Evolutionary conservation across 2,888 invertebrate species (phyloP), one percentile per base, ranked within the genome.

Genomic region (Anagyrus pseudococci): DNA sequence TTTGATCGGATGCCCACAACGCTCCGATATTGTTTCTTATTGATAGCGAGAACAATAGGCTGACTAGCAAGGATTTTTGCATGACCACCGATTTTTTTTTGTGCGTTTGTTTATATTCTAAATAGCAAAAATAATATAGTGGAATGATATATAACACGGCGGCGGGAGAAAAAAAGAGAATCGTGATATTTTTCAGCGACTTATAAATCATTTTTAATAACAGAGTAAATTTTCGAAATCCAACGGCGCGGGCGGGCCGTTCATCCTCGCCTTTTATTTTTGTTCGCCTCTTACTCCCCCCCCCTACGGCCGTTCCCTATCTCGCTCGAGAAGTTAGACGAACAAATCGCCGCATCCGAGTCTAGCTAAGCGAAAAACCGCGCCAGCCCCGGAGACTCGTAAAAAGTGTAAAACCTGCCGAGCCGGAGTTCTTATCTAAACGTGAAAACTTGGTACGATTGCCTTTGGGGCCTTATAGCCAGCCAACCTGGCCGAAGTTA

Each of bases 371-470:
- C 37, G 52, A 37, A 52, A 58, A 58, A 58, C 22, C 33, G 41
- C 44, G 48, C 41, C 23, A 43, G 41, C 44, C 60, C 58, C 37
- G 19, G 58, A 57, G 58, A 64, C 59, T 57, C n/a, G n/a, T n/a
- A n/a, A n/a, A n/a, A n/a, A n/a, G n/a, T n/a, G n/a, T n/a, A n/a
- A n/a, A n/a, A n/a, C n/a, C n/a, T 49, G 55, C 64, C 53, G 58
- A 37, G 54, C 64, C 54, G 57, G 50, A 40, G 68, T 62, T 59
- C 68, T 69, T 69, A 68, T 69, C 67, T 62, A 67, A 68, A 69
- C 67, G 67, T 57, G 50, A 54, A 67, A 66, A 68, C 55, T 68
- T 64, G 4, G 49, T 8, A 20, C 29, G 48, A 44, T 62, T 57
- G 19, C 25, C n/a, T n/a, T n/a, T n/a, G n/a, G n/a, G n/a, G n/a